phyloP scores from a whole-genome alignment of 2,888 invertebrate species.

The Rapana venosa region DNA sequence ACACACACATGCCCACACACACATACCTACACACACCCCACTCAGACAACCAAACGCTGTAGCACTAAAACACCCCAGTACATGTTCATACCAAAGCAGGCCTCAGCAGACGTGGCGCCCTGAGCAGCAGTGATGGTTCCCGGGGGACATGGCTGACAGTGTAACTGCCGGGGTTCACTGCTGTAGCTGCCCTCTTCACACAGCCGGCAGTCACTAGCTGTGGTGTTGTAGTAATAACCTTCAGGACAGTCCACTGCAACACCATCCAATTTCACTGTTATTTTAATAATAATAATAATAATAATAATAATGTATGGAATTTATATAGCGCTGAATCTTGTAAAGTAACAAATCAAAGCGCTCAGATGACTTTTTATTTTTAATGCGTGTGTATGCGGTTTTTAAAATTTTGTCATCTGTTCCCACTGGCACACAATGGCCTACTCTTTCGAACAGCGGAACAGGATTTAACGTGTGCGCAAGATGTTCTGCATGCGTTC shows the following conservation, averaged over 20 bases:
- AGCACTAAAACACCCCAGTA: neutral
- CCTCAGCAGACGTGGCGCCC: conserved; percentile 52
- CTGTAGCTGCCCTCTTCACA: conserved; percentile 54
- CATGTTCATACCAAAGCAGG: conserved; percentile 61
- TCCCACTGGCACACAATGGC: no score
- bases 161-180: conserved; percentile 37
- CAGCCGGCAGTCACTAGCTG: conserved; percentile 52
- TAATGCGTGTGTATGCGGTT: no score
- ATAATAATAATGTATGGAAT: no score
- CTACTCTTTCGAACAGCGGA: no score
- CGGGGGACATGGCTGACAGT: conserved; percentile 45
- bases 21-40: neutral
- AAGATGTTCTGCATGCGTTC: no score
- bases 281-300: no score
- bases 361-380: no score
- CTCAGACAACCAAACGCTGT: neutral
- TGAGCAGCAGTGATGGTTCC: conserved; percentile 44
- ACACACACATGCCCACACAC: neutral
- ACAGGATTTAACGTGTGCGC: no score
- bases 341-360: no score
- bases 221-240: conserved; percentile 59
- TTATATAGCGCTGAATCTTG: no score
- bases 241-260: conserved; percentile 60
- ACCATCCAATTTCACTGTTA: neutral
- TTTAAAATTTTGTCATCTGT: no score